Evolutionary conservation across 2,113 vertebrate species (phyloP).

Genomic region (Sinocyclocheilus grahami): DNA sequence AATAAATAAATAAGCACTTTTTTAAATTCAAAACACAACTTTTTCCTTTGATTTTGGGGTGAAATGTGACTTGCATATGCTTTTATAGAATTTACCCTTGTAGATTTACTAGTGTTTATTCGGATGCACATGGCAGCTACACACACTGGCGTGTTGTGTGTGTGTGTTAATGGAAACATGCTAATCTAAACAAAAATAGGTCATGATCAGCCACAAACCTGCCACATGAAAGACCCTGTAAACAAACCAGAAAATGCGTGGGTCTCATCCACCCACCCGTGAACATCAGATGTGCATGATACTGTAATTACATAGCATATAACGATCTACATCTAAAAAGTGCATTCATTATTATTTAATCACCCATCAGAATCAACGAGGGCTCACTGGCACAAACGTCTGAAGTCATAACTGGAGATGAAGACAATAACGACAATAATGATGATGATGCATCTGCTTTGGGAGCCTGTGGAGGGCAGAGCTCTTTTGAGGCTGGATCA

Average conservation of each 20-base stretch:
- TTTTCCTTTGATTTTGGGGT: not conserved
- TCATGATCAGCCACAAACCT: conserved; percentile 7
- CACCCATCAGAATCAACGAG: conserved; percentile 62
- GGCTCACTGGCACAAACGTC: conserved; percentile 19
- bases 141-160: not conserved
- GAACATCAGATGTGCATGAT: not conserved
- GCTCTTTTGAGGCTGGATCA: conserved; percentile 14
- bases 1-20: no score
- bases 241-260: not conserved
- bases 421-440: not conserved
- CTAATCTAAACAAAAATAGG: conserved; percentile 28
- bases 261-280: not conserved
- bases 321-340: not conserved
- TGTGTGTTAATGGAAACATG: not conserved
- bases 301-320: not conserved
- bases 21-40: not conserved
- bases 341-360: conserved; percentile 6
- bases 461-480: conserved; percentile 31
- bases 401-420: conserved; percentile 20
- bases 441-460: not conserved
- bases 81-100: not conserved
- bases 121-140: not conserved
- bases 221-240: not conserved
- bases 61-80: not conserved
- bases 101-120: not conserved